Conservation (phyloP, 30 jellyfish, hydroid and myxozoan genomes). For the Clytia hemisphaerica region DNA sequence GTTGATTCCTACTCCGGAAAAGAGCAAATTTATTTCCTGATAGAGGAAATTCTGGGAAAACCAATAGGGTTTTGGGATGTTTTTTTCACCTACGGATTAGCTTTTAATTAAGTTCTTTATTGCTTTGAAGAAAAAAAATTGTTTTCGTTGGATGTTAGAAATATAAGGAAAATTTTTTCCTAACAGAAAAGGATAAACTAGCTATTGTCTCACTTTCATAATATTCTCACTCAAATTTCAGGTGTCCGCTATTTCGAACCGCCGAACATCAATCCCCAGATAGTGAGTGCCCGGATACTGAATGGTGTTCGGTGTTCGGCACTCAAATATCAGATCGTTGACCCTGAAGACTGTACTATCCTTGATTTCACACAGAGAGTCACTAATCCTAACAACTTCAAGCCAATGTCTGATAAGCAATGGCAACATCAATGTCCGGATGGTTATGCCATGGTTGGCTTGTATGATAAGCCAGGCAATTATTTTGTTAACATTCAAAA, state of each 20-base stretch:
- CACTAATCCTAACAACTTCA: not conserved
- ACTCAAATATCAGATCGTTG: constrained; percentile 37
- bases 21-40: no score
- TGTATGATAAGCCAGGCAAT: constrained; percentile 32
- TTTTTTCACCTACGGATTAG: no score
- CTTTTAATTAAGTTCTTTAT: no score
- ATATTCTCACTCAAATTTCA: not conserved
- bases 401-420: not conserved
- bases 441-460: constrained; percentile 49
- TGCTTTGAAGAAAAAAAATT: no score
- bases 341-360: constrained; percentile 27
- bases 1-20: no score
- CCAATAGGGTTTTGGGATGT: no score
- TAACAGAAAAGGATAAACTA: not conserved
- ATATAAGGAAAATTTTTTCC: not conserved
- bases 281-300: constrained; percentile 20
- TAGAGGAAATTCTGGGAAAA: no score
- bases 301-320: constrained; percentile 48
- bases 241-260: not conserved
- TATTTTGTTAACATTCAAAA: constrained; percentile 38
- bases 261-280: constrained; percentile 12
- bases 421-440: constrained; percentile 74
- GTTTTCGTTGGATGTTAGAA: not conserved
- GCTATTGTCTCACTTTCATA: no score
- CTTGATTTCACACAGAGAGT: constrained; percentile 10